A percentile compares a stretch with the other conserved stretches of the same genome.
These are phyloP conservation scores for Malurus cyaneus DNA, from an alignment of 2,113 vertebrate species.

Conservation along the genomic window DNA sequence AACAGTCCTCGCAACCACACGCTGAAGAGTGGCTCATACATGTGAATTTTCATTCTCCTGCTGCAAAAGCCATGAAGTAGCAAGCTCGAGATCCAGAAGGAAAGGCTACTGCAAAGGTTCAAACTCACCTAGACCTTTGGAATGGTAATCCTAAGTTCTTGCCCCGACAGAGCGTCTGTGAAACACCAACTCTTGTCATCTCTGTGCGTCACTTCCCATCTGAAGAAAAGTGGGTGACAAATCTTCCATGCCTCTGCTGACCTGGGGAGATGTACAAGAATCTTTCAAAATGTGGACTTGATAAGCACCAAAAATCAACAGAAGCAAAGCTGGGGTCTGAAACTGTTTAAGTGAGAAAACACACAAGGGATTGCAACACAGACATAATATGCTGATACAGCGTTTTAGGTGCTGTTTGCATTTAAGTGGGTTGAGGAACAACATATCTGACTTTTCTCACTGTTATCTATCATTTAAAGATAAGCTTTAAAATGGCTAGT, in stretches of 20 bases:
- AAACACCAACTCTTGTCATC: background rate
- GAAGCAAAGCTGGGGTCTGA: background rate
- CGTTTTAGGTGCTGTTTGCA: background rate
- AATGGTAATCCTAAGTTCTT: background rate
- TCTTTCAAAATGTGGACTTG: background rate
- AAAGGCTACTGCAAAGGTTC: background rate
- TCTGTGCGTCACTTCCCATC: background rate
- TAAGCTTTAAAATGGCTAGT: background rate
- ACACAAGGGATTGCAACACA: background rate
- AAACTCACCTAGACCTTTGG: background rate
- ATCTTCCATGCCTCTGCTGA: background rate
- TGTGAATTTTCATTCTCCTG: background rate
- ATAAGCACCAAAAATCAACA: background rate
- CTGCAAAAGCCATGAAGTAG: background rate
- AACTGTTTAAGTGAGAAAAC: conserved; percentile 17
- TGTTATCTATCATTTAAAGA: background rate
- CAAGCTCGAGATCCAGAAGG: background rate
- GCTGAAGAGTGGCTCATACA: background rate
- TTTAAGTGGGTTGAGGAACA: background rate
- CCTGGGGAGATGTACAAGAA: background rate
- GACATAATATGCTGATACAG: background rate
- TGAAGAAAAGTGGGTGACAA: background rate
- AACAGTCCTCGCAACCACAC: background rate
- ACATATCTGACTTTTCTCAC: conserved; percentile 14
- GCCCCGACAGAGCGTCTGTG: background rate